A percentile compares a stretch with the other conserved stretches of the same genome.
phyloP scores from a whole-genome alignment of 1,140 invertebrate genomes.

The Cecropterus lyciades region DNA sequence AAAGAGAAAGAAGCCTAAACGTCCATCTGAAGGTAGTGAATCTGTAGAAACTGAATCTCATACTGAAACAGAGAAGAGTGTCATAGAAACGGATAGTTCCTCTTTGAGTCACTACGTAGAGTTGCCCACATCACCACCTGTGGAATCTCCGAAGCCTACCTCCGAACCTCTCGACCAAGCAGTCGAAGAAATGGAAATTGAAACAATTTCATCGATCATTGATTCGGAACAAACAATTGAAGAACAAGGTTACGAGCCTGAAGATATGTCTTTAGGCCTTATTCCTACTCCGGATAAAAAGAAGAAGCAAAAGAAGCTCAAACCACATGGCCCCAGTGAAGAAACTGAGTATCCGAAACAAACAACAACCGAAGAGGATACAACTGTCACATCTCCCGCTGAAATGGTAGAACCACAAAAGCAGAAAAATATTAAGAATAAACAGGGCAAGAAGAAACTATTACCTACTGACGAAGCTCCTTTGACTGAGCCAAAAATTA shows the following conservation, averaged over 20 bases:
- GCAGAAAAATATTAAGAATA: slow-evolving; percentile 59
- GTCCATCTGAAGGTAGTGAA: slow-evolving; percentile 46
- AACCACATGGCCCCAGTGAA: slow-evolving; percentile 62
- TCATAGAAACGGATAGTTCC: slow-evolving; percentile 68
- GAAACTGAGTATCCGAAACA: slow-evolving; percentile 69
- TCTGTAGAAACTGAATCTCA: slow-evolving; percentile 46
- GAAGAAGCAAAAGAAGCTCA: slow-evolving; percentile 69
- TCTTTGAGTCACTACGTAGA: slow-evolving; percentile 73
- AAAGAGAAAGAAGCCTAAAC: slow-evolving; percentile 62
- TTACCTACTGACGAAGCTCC: slow-evolving; percentile 30
- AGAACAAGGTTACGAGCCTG: slow-evolving; percentile 76
- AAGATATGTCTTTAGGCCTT: slow-evolving; percentile 69
- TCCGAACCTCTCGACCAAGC: slow-evolving; percentile 47
- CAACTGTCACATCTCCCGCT: slow-evolving; percentile 47
- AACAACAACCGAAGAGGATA: slow-evolving; percentile 63
- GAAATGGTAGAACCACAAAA: slow-evolving; percentile 51
- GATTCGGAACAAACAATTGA: slow-evolving; percentile 66
- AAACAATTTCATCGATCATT: slow-evolving; percentile 42
- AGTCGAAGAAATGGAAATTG: slow-evolving; percentile 37
- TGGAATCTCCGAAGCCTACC: slow-evolving; percentile 70
- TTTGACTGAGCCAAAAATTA: slow-evolving; percentile 41
- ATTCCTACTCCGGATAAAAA: slow-evolving; percentile 52
- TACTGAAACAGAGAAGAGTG: slow-evolving; percentile 61
- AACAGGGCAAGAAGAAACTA: slow-evolving; percentile 60
- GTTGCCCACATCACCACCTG: slow-evolving; percentile 55